Percentiles rank a stretch among this genome's conserved stretches.
Evolutionary conservation across 2,888 invertebrate genomes (phyloP).

Genomic region (Arrhopalites spinosus): DNA sequence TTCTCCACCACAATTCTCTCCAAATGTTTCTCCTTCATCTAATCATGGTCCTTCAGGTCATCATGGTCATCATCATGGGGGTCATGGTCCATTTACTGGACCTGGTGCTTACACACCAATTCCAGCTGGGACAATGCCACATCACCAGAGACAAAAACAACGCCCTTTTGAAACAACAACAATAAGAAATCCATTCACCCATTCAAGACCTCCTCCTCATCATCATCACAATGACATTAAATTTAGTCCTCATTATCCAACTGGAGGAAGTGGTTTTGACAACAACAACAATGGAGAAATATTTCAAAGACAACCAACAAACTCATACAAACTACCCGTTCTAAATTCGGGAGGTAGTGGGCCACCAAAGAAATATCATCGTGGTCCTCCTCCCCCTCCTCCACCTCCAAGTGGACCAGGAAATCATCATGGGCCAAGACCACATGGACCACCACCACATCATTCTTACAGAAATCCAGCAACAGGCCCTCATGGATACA

Average conservation of each 20-base stretch:
- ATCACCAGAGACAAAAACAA: constrained; percentile 22
- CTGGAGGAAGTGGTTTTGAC: background rate
- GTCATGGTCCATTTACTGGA: background rate
- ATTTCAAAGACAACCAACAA: constrained; percentile 21
- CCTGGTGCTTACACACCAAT: background rate
- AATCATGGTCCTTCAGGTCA: background rate
- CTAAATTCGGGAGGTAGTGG: background rate
- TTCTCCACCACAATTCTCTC: background rate
- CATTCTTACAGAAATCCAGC: background rate
- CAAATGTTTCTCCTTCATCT: background rate
- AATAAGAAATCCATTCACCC: background rate
- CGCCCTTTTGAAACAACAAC: background rate
- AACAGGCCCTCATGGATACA: constrained; percentile 13
- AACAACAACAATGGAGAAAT: background rate
- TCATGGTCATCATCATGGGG: background rate
- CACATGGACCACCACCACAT: background rate
- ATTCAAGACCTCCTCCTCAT: background rate
- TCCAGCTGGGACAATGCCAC: background rate
- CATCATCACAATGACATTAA: background rate
- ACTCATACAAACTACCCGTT: constrained; percentile 21
- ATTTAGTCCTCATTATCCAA: constrained; percentile 13
- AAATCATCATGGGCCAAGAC: background rate
- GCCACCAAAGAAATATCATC: background rate
- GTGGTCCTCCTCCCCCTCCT: background rate
- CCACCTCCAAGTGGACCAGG: background rate